phyloP scores from a whole-genome alignment of 1,140 invertebrate genomes.

The Saccostrea echinata region DNA sequence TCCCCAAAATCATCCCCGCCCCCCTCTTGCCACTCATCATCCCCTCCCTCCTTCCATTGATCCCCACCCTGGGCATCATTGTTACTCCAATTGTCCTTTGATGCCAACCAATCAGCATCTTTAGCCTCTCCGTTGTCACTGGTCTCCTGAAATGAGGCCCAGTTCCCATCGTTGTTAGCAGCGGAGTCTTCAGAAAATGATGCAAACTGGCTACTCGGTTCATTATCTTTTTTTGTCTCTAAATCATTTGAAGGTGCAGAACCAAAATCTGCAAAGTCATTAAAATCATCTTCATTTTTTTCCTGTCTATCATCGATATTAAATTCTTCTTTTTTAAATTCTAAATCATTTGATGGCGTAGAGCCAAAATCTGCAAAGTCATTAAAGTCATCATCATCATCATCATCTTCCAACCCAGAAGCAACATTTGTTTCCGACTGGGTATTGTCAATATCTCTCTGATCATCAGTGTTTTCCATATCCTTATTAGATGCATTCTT shows the following conservation, averaged over 20 bases:
- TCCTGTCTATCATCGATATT: neutral
- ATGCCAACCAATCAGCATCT: neutral
- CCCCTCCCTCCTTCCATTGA: neutral
- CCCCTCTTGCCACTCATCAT: neutral
- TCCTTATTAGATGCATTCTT: neutral
- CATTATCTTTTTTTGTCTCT: slow-evolving; percentile 3
- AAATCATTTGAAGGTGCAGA: slow-evolving; percentile 18
- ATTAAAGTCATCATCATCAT: slow-evolving; percentile 54
- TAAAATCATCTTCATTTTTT: slow-evolving; percentile 55
- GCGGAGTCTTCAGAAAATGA: slow-evolving; percentile 36
- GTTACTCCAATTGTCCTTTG: neutral
- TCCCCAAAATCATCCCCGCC: slow-evolving; percentile 27
- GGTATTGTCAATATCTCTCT: neutral
- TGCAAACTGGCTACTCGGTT: slow-evolving; percentile 5
- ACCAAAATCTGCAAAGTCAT: slow-evolving; percentile 48
- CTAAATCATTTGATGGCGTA: neutral
- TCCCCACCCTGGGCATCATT: neutral
- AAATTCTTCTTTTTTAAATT: neutral
- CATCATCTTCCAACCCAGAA: slow-evolving; percentile 2
- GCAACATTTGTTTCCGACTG: neutral
- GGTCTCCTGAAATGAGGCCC: slow-evolving; percentile 39
- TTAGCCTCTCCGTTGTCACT: slow-evolving; percentile 17
- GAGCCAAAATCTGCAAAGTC: slow-evolving; percentile 48
- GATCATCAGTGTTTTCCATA: neutral
- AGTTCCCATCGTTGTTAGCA: slow-evolving; percentile 49